phyloP scores from a whole-genome alignment of 2,797 vertebrate species.

The Clarias pachynema region DNA sequence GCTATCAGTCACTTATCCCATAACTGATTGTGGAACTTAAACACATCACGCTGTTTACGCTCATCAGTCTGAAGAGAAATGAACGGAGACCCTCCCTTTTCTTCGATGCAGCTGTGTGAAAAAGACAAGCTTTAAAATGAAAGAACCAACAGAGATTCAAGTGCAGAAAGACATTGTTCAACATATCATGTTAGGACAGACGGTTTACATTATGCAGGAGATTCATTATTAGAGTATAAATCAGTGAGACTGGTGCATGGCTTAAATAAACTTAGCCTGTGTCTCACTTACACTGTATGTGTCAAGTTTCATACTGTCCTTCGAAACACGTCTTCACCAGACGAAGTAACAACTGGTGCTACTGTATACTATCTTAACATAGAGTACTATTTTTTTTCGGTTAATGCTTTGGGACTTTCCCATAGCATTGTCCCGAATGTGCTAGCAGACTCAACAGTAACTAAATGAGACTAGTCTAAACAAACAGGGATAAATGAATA shows the following conservation, averaged over 20 bases:
- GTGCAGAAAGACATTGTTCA: not conserved
- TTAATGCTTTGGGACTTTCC: constrained; percentile 5
- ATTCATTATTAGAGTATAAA: not conserved
- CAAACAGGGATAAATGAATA: too few relatives aligned
- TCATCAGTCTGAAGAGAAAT: constrained; percentile 2
- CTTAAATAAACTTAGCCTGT: not conserved
- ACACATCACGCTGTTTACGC: not conserved
- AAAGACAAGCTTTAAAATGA: constrained; percentile 5
- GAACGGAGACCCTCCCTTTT: not conserved
- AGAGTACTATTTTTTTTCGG: not conserved
- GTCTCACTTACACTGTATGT: too few relatives aligned
- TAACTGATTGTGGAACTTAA: constrained; percentile 19
- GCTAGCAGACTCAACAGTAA: not conserved
- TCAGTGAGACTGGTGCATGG: not conserved
- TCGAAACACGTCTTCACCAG: not conserved
- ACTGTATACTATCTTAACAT: not conserved
- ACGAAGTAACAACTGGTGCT: not conserved
- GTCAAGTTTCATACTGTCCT: not conserved
- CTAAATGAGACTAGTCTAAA: not conserved
- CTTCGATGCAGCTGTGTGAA: constrained; percentile 6
- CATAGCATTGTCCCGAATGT: too few relatives aligned
- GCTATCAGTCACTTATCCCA: constrained; percentile 29
- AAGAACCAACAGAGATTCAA: constrained; percentile 2
- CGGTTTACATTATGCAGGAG: not conserved
- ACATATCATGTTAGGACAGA: not conserved